Percentiles rank a stretch among this genome's conserved stretches.
Conservation (phyloP, 2,113 vertebrate species). For the Protomyctophum bolini region DNA sequence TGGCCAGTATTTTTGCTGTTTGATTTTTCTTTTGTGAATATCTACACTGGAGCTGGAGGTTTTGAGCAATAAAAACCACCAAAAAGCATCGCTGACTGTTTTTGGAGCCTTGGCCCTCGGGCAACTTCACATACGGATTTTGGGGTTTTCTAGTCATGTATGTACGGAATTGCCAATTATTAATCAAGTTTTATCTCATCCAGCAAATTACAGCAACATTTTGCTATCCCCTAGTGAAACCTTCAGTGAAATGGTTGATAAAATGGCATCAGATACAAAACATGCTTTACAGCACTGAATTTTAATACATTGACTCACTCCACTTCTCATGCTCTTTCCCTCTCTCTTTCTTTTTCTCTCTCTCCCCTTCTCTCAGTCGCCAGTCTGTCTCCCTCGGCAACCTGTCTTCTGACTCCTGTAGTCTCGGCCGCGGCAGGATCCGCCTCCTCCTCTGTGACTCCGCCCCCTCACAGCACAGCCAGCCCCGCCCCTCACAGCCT, state of each 20-base stretch:
- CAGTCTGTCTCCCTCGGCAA: conserved; percentile 81
- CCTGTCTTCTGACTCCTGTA: conserved; percentile 82
- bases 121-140: no score
- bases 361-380: conserved; percentile 69
- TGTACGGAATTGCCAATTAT: no score
- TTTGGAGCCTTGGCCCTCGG: no score
- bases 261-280: no score
- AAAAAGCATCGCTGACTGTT: no score
- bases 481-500: conserved; percentile 85
- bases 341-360: neutral
- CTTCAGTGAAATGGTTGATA: neutral
- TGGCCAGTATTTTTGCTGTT: no score
- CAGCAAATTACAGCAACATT: no score
- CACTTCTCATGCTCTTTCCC: neutral
- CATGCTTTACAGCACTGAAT: neutral
- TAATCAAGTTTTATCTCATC: no score
- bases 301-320: neutral
- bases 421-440: conserved; percentile 78
- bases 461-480: conserved; percentile 85
- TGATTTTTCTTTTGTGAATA: no score
- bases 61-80: no score
- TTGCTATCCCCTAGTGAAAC: neutral
- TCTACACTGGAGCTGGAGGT: no score
- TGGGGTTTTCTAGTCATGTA: no score
- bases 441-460: conserved; percentile 82